These are phyloP conservation scores for Ophraella communa DNA, from an alignment of 2,888 invertebrate species.

Conservation along the genomic window DNA sequence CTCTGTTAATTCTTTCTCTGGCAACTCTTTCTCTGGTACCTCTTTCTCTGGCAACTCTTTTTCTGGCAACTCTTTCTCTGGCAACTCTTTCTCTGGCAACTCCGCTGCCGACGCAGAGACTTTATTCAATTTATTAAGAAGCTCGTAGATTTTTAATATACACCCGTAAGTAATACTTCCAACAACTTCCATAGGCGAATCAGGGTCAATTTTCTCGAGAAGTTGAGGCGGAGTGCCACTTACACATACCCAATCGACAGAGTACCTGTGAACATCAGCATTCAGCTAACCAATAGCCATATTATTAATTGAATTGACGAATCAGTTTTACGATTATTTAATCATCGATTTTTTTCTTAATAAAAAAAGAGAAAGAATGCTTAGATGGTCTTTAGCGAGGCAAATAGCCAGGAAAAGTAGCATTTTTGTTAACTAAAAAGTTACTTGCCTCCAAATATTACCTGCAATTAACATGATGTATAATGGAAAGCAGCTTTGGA, in stretches of 20 bases:
- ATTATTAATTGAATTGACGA: no score
- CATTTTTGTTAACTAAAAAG: no score
- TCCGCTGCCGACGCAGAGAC: not conserved
- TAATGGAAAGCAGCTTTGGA: not conserved
- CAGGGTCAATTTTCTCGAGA: not conserved
- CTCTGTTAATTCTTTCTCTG: not conserved
- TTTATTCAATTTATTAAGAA: not conserved
- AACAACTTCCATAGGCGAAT: not conserved
- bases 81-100: not conserved
- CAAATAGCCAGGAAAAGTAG: no score
- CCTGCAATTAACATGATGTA: conserved; percentile 1
- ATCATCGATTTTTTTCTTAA: no score
- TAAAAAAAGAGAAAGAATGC: no score
- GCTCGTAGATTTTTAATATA: not conserved
- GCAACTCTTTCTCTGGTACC: not conserved
- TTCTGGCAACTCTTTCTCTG: not conserved
- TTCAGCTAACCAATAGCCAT: not conserved
- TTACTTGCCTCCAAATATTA: no score
- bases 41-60: no score
- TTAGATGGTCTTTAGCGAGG: no score
- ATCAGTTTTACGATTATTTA: no score
- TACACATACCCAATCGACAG: not conserved
- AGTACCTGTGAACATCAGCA: not conserved
- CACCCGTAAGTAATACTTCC: not conserved
- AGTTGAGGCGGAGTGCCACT: not conserved